Conservation (phyloP, 2,113 vertebrate species). For the Microcebus tavaratra region DNA sequence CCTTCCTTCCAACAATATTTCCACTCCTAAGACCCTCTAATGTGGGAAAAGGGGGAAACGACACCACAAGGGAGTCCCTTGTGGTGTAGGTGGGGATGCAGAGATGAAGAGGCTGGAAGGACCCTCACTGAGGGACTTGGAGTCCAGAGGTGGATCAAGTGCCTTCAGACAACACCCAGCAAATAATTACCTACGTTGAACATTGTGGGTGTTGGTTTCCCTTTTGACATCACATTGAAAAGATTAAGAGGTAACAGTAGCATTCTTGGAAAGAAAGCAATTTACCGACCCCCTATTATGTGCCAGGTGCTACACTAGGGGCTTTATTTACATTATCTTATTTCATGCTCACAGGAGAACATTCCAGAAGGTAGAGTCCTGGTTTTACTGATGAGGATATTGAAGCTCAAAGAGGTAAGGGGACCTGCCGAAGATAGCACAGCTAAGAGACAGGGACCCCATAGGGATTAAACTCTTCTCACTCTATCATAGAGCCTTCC, state of each 20-base stretch:
- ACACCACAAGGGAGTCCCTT: too few species aligned
- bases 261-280: slow-evolving; percentile 29
- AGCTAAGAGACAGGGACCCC: background rate
- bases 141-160: background rate
- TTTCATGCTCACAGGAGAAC: background rate
- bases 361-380: background rate
- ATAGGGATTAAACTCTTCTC: background rate
- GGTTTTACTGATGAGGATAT: background rate
- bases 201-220: background rate
- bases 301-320: background rate
- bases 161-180: background rate
- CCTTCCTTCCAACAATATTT: background rate
- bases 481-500: background rate
- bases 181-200: background rate
- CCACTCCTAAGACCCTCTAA: background rate
- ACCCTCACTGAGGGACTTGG: background rate
- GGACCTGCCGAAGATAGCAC: background rate
- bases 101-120: background rate
- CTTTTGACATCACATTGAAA: background rate
- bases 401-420: background rate
- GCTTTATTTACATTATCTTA: background rate
- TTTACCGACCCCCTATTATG: background rate
- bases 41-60: too few species aligned
- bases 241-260: background rate
- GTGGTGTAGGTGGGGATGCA: rapidly evolving